phyloP scores from a whole-genome alignment of 2,888 invertebrate species.

The Dryomyza anilis region DNA sequence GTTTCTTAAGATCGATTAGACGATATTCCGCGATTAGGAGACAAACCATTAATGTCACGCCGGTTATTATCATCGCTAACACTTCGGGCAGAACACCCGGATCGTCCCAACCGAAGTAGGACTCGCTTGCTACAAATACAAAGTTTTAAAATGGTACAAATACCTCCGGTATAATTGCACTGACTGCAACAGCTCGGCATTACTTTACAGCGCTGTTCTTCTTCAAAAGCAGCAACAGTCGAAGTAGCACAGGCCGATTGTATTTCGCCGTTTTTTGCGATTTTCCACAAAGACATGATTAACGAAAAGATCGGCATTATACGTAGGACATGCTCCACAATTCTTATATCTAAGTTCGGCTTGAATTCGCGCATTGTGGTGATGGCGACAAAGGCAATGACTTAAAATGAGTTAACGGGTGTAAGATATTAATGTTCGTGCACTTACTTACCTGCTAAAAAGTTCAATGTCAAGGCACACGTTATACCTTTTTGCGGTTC shows the following conservation, averaged over 20 bases:
- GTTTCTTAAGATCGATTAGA: slow-evolving; percentile 33
- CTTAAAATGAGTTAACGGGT: slow-evolving; percentile 71
- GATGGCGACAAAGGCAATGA: slow-evolving; percentile 68
- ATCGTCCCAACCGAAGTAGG: slow-evolving; percentile 70
- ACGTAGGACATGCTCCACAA: slow-evolving; percentile 74
- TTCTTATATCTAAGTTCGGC: no score
- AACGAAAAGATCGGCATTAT: slow-evolving; percentile 74
- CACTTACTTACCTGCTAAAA: slow-evolving; percentile 69
- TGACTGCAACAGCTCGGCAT: slow-evolving; percentile 54
- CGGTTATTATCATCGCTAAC: slow-evolving; percentile 65
- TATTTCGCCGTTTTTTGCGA: slow-evolving; percentile 48
- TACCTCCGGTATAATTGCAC: slow-evolving; percentile 30
- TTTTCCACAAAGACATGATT: slow-evolving; percentile 61
- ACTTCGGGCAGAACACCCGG: slow-evolving; percentile 76
- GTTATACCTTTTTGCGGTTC: slow-evolving; percentile 77
- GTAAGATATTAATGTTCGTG: slow-evolving; percentile 72
- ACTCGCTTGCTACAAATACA: slow-evolving; percentile 42
- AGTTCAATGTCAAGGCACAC: slow-evolving; percentile 70
- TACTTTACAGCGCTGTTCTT: slow-evolving; percentile 43
- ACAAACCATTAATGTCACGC: slow-evolving; percentile 66
- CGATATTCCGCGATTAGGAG: slow-evolving; percentile 69
- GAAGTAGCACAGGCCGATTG: slow-evolving; percentile 43
- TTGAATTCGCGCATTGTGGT: slow-evolving; percentile 66
- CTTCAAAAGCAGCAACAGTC: slow-evolving; percentile 36
- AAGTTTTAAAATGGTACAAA: not conserved